phyloP scores from a whole-genome alignment of 2,113 vertebrate genomes.

The Silurus asotus region DNA sequence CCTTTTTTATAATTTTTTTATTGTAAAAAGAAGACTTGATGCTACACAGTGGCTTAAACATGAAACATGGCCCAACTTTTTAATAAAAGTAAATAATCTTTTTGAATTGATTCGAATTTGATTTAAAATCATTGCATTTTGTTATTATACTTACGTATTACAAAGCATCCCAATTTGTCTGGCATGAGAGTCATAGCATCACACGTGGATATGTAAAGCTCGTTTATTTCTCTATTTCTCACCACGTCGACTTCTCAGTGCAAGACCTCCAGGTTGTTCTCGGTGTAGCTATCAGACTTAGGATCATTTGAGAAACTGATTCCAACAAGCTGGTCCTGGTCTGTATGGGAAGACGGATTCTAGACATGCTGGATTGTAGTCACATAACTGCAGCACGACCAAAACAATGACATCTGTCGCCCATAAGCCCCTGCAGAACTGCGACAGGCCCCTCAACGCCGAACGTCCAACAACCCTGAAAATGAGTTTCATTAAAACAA shows the following conservation, averaged over 20 bases:
- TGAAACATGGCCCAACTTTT: too few species aligned
- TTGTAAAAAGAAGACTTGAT: too few species aligned
- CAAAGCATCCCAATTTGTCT: too few species aligned
- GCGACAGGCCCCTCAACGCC: slow-evolving; percentile 24
- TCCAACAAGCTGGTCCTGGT: slow-evolving; percentile 2
- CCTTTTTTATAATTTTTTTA: too few species aligned
- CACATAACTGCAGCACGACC: slow-evolving; percentile 23
- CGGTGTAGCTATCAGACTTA: neutral
- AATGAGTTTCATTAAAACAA: slow-evolving; percentile 27
- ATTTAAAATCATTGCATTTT: too few species aligned
- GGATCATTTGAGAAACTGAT: neutral
- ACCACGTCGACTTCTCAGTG: neutral
- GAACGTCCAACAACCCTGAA: slow-evolving; percentile 9
- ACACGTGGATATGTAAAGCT: too few species aligned
- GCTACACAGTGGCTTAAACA: too few species aligned
- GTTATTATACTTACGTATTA: too few species aligned
- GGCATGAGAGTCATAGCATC: too few species aligned
- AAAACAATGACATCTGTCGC: slow-evolving; percentile 50
- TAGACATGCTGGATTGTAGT: slow-evolving; percentile 10
- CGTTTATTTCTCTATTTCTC: neutral
- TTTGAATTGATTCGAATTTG: too few species aligned
- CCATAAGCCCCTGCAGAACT: slow-evolving; percentile 27
- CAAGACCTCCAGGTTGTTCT: neutral
- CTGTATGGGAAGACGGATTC: slow-evolving; percentile 2
- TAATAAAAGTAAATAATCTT: too few species aligned